Conservation (phyloP, 1,140 invertebrate genomes). For the Drosophila dunni region DNA sequence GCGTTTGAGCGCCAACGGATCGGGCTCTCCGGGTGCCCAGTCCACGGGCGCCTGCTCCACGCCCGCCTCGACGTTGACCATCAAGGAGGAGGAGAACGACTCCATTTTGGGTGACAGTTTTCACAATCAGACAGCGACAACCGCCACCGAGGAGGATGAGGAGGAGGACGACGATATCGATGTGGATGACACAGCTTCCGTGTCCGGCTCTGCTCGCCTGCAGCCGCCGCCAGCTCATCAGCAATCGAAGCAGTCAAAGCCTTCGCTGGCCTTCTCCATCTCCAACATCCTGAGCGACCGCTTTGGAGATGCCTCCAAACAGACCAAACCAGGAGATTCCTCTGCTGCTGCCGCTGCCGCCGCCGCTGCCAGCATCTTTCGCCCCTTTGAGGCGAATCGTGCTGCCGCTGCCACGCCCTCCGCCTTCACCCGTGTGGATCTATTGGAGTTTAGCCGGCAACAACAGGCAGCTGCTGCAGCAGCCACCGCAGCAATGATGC, state of each 20-base stretch:
- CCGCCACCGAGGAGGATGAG: slow-evolving; percentile 70
- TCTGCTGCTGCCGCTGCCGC: slow-evolving; percentile 23
- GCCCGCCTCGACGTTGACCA: slow-evolving; percentile 74
- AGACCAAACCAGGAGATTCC: slow-evolving; percentile 38
- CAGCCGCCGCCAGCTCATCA: slow-evolving; percentile 75
- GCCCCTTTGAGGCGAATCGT: slow-evolving; percentile 75
- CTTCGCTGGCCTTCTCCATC: slow-evolving; percentile 81
- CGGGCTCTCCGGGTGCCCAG: slow-evolving; percentile 67
- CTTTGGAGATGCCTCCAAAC: slow-evolving; percentile 70
- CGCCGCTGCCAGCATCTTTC: slow-evolving; percentile 66
- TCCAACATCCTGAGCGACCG: slow-evolving; percentile 84
- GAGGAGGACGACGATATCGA: slow-evolving; percentile 71
- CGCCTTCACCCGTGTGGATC: slow-evolving; percentile 79
- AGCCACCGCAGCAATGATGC: slow-evolving; percentile 81
- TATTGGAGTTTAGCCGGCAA: slow-evolving; percentile 78
- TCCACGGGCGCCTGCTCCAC: slow-evolving; percentile 69
- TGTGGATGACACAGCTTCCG: slow-evolving; percentile 65
- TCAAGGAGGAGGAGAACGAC: slow-evolving; percentile 82
- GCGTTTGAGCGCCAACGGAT: slow-evolving; percentile 58
- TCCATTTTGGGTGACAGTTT: slow-evolving; percentile 81
- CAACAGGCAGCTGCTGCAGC: slow-evolving; percentile 79
- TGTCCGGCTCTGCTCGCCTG: slow-evolving; percentile 31
- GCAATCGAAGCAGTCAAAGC: slow-evolving; percentile 71
- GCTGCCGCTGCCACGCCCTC: slow-evolving; percentile 71
- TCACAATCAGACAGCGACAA: slow-evolving; percentile 70